Evolutionary conservation across 2,797 vertebrate genomes (phyloP), one percentile per base, ranked within the genome.

Genomic region (Novumbra hubbsi): DNA sequence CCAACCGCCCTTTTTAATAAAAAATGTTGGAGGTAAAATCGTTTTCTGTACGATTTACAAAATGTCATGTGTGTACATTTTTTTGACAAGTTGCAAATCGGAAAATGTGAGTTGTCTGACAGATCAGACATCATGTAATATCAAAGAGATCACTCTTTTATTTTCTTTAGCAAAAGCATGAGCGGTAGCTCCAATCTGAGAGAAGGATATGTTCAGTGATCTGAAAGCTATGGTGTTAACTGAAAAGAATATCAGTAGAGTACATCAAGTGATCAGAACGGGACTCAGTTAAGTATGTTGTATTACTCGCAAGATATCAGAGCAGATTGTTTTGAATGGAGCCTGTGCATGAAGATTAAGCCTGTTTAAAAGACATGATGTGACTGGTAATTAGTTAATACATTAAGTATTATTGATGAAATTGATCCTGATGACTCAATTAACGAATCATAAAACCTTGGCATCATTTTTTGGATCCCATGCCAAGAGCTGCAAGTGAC

Each of bases 371-470:
- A 65, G 63, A 28, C 15, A 28, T 32, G 62, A 64, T 28, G 62
- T 32, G 62, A 64, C 62, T 8, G 3, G 16, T 32, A 65, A 16
- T 30, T 65, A 32, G 28, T 3, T 15, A 16, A 64, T 32, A 34
- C 27, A 64, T 16, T 28, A 64, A 64, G 62, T 17, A 64, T 12
- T 30, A 30, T 64, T 30, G 27, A 30, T 16, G 14, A 17, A 64
- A 64, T 12, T 32, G 30, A 64, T 64, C 62, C 32, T 30, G 32
- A 64, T 30, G 27, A 34, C 62, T 9, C 17, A 34, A 34, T 34
- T 66, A 65, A 73, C 68, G 63, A 12, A 57, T 73, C 50, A 73
- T 63, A 73, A 68, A 55, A 73, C 63, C 49, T 21, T n/a, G 50
- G 24, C 62, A 3, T 67, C 21, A 55, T 73, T 73, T 55, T 48